Evolutionary conservation across 2,888 invertebrate genomes (phyloP), one percentile per base, ranked within the genome.

Genomic region (Esperia sulphurella): DNA sequence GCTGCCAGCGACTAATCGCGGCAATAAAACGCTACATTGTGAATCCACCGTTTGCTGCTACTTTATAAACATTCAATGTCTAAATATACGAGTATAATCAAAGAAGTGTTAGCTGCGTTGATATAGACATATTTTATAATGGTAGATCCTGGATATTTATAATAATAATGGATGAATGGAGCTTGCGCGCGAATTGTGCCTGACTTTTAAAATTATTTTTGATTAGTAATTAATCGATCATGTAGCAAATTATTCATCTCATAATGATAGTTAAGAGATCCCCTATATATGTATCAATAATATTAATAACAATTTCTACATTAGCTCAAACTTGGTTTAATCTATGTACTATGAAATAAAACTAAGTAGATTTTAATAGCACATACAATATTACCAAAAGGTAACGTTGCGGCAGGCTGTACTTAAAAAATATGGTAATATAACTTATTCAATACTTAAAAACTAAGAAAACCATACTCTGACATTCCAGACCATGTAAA

Each of bases 401-500:
- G 21, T 5, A 35, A 35, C 10, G 8, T n/a, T 33, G 13, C 33
- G 43, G 43, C 43, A 1, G 14, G n/a, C 14, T 35, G 37, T 44
- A 37, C 37, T 44, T 44, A 44, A 37, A 33, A 37, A n/a, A 37
- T n/a, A 13, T 35, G 37, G 33, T 8, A 33, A 14, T 10, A 29
- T 33, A 21, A 51, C 55, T 51, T 53, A 53, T 42, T 53, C n/a
- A 51, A 48, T 53, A 52, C 21, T 52, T 52, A 52, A n/a, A 35
- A n/a, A 33, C 33, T 33, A 33, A 33, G 50, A 59, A n/a, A 60
- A 76, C 79, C 82, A 73, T 82, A 83, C 82, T 79, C 67, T 54
- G 52, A 79, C 86, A 83, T 85, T 86, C 83, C 82, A 58, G 46
- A 59, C 55, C 61, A 51, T 77, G 84, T 79, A 79, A 71, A 79